phyloP scores from a whole-genome alignment of 2,113 vertebrate genomes.

The Pungitius pungitius region DNA sequence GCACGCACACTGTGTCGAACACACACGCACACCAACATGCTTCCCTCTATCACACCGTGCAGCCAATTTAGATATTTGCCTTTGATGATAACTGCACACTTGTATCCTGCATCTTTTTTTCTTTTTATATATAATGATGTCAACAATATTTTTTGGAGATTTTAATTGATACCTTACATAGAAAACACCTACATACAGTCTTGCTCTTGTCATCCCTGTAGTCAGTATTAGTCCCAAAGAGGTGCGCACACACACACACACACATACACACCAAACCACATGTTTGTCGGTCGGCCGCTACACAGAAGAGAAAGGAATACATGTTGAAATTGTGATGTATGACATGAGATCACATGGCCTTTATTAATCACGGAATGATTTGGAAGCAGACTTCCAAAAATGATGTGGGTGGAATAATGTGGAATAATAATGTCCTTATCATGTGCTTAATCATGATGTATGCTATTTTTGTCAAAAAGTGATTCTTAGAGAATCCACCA shows the following conservation, averaged over 20 bases:
- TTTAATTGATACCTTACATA: not conserved
- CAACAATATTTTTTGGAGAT: not conserved
- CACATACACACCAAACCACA: not conserved
- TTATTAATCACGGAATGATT: slow-evolving; percentile 21
- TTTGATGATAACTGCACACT: slow-evolving; percentile 4
- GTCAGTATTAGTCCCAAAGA: not conserved
- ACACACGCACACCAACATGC: not conserved
- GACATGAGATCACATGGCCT: slow-evolving; percentile 11
- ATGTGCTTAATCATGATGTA: not conserved
- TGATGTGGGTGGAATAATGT: too few species aligned
- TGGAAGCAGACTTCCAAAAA: not conserved
- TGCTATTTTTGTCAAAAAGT: not conserved
- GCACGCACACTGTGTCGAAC: not conserved
- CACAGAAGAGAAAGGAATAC: slow-evolving; percentile 8
- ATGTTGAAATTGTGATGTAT: slow-evolving; percentile 31
- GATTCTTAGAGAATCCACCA: not conserved
- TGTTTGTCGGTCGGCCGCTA: slow-evolving; percentile 36
- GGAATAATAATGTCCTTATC: too few species aligned
- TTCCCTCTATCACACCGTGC: slow-evolving; percentile 13
- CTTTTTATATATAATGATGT: not conserved
- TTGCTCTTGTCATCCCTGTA: not conserved
- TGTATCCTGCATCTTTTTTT: not conserved
- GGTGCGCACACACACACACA: not conserved
- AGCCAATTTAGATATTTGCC: slow-evolving; percentile 7
- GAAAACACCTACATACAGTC: not conserved